These are phyloP conservation scores for Dendroctonus ponderosae DNA, from an alignment of 1,140 invertebrate genomes.

Conservation along the genomic window DNA sequence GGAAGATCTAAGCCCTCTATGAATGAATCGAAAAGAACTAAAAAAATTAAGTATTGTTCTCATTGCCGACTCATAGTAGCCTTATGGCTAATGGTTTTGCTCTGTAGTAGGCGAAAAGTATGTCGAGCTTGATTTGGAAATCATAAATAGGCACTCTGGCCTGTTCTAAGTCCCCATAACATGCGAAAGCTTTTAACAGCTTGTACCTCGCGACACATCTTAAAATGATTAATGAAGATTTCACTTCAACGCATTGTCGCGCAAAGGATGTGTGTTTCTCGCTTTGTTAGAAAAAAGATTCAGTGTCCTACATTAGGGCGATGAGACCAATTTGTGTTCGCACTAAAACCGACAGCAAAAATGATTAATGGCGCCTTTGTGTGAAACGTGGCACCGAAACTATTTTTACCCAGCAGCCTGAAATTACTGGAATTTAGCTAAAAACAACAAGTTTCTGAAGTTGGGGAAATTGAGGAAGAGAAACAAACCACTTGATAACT, in stretches of 20 bases:
- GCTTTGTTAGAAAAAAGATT: conserved; percentile 17
- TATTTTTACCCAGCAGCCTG: neutral
- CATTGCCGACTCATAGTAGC: too few relatives aligned
- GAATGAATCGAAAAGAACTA: too few relatives aligned
- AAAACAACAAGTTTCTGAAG: neutral
- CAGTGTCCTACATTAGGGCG: neutral
- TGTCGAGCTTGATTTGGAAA: neutral
- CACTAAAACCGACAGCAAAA: too few relatives aligned
- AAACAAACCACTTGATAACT: too few relatives aligned
- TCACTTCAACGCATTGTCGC: conserved; percentile 10
- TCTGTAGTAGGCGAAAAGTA: too few relatives aligned
- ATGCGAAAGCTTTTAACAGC: conserved; percentile 30
- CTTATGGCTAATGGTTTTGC: too few relatives aligned
- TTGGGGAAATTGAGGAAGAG: too few relatives aligned
- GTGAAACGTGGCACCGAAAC: neutral
- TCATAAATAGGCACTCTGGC: neutral
- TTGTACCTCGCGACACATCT: conserved; percentile 19
- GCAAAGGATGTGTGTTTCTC: conserved; percentile 13
- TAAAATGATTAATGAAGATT: conserved; percentile 30
- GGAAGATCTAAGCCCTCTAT: too few relatives aligned
- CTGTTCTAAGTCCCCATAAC: neutral
- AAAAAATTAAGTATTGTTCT: too few relatives aligned
- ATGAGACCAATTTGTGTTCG: too few relatives aligned
- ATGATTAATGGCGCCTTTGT: too few relatives aligned
- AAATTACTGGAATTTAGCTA: neutral